Percentiles rank a stretch among this genome's conserved stretches.
Conservation (phyloP, 2,113 vertebrate genomes). For the Ceyx margarethae region DNA sequence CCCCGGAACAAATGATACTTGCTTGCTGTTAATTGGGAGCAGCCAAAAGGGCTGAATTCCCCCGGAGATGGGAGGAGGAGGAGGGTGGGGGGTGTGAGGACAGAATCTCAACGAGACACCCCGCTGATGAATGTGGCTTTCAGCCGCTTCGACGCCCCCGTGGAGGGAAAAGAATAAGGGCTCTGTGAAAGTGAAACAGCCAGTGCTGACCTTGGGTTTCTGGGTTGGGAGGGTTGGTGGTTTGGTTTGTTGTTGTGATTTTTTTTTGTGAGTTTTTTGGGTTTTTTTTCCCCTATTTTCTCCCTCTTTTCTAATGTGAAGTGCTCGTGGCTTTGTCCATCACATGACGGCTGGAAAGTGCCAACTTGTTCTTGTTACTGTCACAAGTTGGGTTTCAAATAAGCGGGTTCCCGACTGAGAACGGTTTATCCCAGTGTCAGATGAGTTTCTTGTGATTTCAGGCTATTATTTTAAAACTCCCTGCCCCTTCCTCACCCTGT, state of each 20-base stretch:
- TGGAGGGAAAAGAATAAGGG: conserved; percentile 41
- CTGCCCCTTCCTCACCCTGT: neutral
- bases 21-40: conserved; percentile 52
- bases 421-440: neutral
- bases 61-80: neutral
- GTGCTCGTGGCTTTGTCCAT: conserved; percentile 40
- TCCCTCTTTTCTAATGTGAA: conserved; percentile 52
- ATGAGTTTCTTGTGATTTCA: neutral
- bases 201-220: conserved; percentile 70
- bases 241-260: neutral
- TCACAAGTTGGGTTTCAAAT: conserved; percentile 10
- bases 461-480: neutral
- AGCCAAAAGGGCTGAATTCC: conserved; percentile 58
- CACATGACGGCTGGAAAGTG: conserved; percentile 42
- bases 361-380: neutral
- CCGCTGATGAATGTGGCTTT: conserved; percentile 67
- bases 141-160: conserved; percentile 41
- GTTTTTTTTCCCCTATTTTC: neutral
- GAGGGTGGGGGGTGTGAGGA: neutral
- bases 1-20: conserved; percentile 29
- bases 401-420: neutral
- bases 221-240: neutral
- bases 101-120: conserved; percentile 35
- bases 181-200: conserved; percentile 58
- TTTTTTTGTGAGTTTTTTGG: neutral